phyloP scores from a whole-genome alignment of 2,888 invertebrate genomes.

The Margaritifera margaritifera region DNA sequence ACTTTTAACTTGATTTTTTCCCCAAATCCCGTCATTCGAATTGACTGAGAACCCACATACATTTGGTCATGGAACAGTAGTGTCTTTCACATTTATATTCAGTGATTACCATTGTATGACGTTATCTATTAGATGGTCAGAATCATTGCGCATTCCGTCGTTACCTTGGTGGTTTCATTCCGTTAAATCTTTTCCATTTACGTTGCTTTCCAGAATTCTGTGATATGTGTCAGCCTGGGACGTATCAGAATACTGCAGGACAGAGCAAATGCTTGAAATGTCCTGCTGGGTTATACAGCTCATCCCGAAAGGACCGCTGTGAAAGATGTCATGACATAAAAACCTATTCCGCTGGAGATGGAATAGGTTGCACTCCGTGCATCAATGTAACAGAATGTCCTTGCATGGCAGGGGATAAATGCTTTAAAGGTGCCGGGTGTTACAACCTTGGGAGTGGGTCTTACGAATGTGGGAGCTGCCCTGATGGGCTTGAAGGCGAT shows the following conservation, averaged over 20 bases:
- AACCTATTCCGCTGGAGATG: constrained; percentile 49
- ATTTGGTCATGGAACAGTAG: too few relatives aligned
- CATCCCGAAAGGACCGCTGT: constrained; percentile 54
- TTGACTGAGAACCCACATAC: too few relatives aligned
- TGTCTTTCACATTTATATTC: too few relatives aligned
- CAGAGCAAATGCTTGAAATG: constrained; percentile 52
- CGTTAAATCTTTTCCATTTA: too few relatives aligned
- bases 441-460: constrained; percentile 44
- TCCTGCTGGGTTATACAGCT: constrained; percentile 49
- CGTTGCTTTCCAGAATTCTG: constrained; percentile 46
- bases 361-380: constrained; percentile 48
- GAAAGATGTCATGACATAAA: constrained; percentile 42
- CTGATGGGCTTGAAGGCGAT: constrained; percentile 53
- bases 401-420: constrained; percentile 47
- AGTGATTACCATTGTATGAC: too few relatives aligned
- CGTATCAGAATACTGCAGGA: constrained; percentile 53
- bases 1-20: too few relatives aligned
- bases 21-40: too few relatives aligned
- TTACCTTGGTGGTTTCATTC: too few relatives aligned
- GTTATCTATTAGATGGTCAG: too few relatives aligned
- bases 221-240: constrained; percentile 52
- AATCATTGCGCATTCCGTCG: too few relatives aligned
- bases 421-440: constrained; percentile 46
- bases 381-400: constrained; percentile 45
- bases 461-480: constrained; percentile 54